Evolutionary conservation across 2,888 invertebrate species (phyloP), one percentile per base, ranked within the genome.

Genomic region (Megamerina dolium): DNA sequence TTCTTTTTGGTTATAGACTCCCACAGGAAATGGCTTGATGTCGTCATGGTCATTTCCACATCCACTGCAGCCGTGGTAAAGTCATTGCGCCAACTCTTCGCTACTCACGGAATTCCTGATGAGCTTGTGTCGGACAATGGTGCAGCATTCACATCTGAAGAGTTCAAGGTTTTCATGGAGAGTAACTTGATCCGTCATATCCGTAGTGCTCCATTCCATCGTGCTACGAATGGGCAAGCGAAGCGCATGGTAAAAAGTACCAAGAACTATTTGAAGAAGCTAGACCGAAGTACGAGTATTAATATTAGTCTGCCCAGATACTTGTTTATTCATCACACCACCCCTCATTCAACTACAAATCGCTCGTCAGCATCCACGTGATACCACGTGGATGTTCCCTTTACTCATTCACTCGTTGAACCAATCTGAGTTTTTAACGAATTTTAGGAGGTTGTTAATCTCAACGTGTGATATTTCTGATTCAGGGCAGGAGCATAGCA

Each of bases 151-250:
- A 47, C 47, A 14, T 47, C 45, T n/a, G 41, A 41, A 14, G 49
- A 46, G 18, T 49, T 51, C 39, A 40, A 32, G 18, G 14, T 34
- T 5, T 45, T 42, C 27, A 16, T 44, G 36, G 37, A 44, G 26
- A 36, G 34, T 41, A 48, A 46, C 40, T 14, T 43, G 23, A 41
- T 48, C 13, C 43, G 45, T n/a, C 48, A 50, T 16, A 45, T 50
- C 14, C 36, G 46, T 9, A 43, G 23, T 29, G 46, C 51, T n/a
- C 46, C 38, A 2, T 45, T 49, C 38, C 44, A 46, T 37, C 40
- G 40, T 9, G 35, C 41, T 29, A 27, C 41, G n/a, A 45, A 50
- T 16, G 30, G 45, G 36, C n/a, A n/a, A n/a, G n/a, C n/a, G n/a
- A n/a, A n/a, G n/a, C n/a, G n/a, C n/a, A n/a, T n/a, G n/a, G n/a